Evolutionary conservation across 1,140 invertebrate species (phyloP).

Genomic region (Pararge aegeria): DNA sequence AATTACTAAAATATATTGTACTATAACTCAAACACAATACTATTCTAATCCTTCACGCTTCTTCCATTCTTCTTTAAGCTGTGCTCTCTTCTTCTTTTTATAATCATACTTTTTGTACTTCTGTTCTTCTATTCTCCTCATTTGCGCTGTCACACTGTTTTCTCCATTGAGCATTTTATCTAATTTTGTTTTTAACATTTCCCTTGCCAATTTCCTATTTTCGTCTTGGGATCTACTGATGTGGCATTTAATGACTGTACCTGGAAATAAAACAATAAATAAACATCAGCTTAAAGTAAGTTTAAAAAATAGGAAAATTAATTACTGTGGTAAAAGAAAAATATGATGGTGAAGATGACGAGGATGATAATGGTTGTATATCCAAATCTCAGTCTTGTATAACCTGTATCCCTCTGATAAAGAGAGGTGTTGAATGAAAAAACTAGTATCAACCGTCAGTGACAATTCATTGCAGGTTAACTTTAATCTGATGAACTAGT

Average conservation of each 20-base stretch:
- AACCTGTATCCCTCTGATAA: too few species aligned
- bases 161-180: conserved; percentile 81
- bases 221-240: conserved; percentile 85
- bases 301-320: too few species aligned
- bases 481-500: too few species aligned
- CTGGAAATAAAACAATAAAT: conserved; percentile 52
- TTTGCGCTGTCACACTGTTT: conserved; percentile 79
- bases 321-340: too few species aligned
- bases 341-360: too few species aligned
- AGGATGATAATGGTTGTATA: too few species aligned
- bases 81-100: conserved; percentile 79
- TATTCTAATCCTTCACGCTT: conserved; percentile 64
- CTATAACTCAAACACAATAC: not conserved
- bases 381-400: too few species aligned
- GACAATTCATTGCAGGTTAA: too few species aligned
- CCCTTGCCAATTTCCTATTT: conserved; percentile 87
- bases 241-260: conserved; percentile 90
- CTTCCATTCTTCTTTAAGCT: conserved; percentile 81
- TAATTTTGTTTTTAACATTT: conserved; percentile 85
- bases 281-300: too few species aligned
- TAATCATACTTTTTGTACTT: conserved; percentile 67
- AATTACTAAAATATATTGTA: not conserved
- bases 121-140: conserved; percentile 79
- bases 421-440: too few species aligned
- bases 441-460: too few species aligned